Conservation (phyloP, 2,797 vertebrate species). For the Coregonus sp. region DNA sequence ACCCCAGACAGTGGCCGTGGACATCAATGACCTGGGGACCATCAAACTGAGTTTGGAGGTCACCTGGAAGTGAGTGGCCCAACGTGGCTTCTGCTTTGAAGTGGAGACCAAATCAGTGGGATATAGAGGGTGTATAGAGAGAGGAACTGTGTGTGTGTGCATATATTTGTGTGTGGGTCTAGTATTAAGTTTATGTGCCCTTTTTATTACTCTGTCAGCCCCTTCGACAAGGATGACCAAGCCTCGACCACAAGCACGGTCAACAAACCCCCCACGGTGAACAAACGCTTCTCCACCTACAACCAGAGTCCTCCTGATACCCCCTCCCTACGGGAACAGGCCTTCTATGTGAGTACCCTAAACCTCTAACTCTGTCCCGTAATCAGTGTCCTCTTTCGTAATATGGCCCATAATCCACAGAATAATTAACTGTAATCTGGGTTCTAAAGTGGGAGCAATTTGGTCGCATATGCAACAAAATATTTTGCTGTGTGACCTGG, state of each 20-base stretch:
- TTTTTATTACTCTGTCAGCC: constrained; percentile 69
- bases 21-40: constrained; percentile 97
- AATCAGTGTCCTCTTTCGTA: not conserved
- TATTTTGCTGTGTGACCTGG: too few species aligned
- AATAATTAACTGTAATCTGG: too few species aligned
- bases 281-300: constrained; percentile 91
- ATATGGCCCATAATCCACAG: too few species aligned
- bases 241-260: constrained; percentile 83
- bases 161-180: not conserved
- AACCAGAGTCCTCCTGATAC: constrained; percentile 94
- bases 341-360: constrained; percentile 85
- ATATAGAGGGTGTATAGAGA: not conserved
- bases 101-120: not conserved
- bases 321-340: constrained; percentile 88
- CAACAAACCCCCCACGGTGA: constrained; percentile 88
- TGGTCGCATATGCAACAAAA: too few species aligned
- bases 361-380: not conserved
- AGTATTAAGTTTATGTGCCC: not conserved
- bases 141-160: not conserved
- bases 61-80: constrained; percentile 89
- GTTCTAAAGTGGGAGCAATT: too few species aligned
- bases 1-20: constrained; percentile 92
- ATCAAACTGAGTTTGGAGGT: constrained; percentile 96
- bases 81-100: not conserved
- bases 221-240: constrained; percentile 95